A percentile compares a stretch with the other conserved stretches of the same genome.
phyloP scores from a whole-genome alignment of 2,888 invertebrate species.

The Plagodis dolabraria region DNA sequence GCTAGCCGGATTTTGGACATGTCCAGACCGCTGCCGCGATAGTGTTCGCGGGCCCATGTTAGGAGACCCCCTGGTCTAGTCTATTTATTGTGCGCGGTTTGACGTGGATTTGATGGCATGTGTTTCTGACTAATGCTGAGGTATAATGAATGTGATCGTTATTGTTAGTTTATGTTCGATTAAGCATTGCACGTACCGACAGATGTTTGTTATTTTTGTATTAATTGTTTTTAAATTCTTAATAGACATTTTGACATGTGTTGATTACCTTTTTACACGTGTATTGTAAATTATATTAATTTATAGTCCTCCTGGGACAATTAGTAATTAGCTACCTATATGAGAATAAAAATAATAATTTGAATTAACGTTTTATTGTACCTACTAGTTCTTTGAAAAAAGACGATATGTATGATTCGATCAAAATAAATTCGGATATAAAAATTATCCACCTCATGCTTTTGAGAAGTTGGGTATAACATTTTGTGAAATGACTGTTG shows the following conservation, averaged over 20 bases:
- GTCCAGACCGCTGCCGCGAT: too few relatives aligned
- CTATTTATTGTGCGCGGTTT: too few relatives aligned
- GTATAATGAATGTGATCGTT: conserved; percentile 1
- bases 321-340: conserved; percentile 23
- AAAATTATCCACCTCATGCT: too few relatives aligned
- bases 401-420: too few relatives aligned
- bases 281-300: conserved; percentile 28
- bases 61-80: too few relatives aligned
- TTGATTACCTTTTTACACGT: conserved; percentile 10
- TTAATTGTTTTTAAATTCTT: conserved; percentile 31
- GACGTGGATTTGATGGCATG: too few relatives aligned
- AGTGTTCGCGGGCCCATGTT: too few relatives aligned
- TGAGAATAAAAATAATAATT: conserved; percentile 26
- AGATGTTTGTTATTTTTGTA: conserved; percentile 27
- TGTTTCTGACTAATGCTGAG: neutral
- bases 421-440: too few relatives aligned
- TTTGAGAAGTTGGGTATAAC: too few relatives aligned
- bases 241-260: conserved; percentile 14
- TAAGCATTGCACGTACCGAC: conserved; percentile 6
- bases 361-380: conserved; percentile 7
- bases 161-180: conserved; percentile 15
- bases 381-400: too few relatives aligned
- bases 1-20: too few relatives aligned
- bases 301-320: conserved; percentile 22
- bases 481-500: too few relatives aligned